Conservation (phyloP, 2,113 vertebrate species). For the Neogobius melanostomus region DNA sequence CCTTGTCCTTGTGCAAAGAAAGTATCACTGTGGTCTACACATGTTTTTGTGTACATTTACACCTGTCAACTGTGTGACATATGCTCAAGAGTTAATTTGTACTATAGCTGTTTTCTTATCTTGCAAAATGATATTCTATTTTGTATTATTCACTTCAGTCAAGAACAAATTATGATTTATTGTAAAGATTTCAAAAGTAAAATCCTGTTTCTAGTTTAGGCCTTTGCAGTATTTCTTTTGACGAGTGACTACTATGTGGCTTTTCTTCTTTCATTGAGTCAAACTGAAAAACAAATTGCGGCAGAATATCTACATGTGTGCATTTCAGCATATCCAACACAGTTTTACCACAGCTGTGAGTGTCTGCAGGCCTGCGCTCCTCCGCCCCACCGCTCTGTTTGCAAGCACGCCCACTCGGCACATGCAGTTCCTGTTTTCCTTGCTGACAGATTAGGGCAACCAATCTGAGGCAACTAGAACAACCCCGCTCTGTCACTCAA, state of each 20-base stretch:
- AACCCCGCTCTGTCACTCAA: slow-evolving; percentile 61
- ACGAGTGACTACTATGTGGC: slow-evolving; percentile 9
- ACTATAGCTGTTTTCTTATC: slow-evolving; percentile 23
- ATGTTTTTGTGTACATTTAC: slow-evolving; percentile 48
- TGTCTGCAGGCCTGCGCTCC: slow-evolving; percentile 48
- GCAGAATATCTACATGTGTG: slow-evolving; percentile 73
- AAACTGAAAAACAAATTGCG: slow-evolving; percentile 67
- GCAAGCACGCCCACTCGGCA: slow-evolving; percentile 75
- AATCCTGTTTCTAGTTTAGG: slow-evolving; percentile 20
- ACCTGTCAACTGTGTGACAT: slow-evolving; percentile 56
- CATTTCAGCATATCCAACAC: slow-evolving; percentile 56
- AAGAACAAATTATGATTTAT: slow-evolving; percentile 14
- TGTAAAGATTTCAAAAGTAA: slow-evolving; percentile 16
- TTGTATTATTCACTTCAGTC: slow-evolving; percentile 33
- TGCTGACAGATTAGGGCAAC: slow-evolving; percentile 63
- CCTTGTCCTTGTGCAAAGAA: slow-evolving; percentile 47
- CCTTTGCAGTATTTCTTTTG: slow-evolving; percentile 1
- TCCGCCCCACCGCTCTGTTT: slow-evolving; percentile 71
- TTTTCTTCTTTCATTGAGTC: slow-evolving; percentile 55
- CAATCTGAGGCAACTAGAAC: slow-evolving; percentile 69
- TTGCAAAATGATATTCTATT: slow-evolving; percentile 46
- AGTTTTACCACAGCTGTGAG: slow-evolving; percentile 52
- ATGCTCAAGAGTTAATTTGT: slow-evolving; percentile 27
- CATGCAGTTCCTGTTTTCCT: slow-evolving; percentile 81
- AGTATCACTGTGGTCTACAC: slow-evolving; percentile 52